phyloP scores from a whole-genome alignment of 2,888 invertebrate genomes.

The Venustoraphidia nigricollis region DNA sequence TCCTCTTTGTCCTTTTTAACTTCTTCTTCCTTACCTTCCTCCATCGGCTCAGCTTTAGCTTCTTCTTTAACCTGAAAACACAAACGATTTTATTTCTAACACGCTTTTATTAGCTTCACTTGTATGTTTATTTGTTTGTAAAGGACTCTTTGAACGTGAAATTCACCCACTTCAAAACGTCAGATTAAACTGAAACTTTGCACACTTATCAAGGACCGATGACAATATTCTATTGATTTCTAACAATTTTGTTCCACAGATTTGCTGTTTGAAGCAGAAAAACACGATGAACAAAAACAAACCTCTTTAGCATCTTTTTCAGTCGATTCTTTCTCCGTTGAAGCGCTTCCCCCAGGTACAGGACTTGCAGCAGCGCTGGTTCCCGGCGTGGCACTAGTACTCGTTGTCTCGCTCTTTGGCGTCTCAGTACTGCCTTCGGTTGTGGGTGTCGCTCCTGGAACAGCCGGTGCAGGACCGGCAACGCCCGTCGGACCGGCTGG shows the following conservation, averaged over 20 bases:
- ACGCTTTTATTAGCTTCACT: too few species aligned
- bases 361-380: slow-evolving; percentile 38
- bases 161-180: too few species aligned
- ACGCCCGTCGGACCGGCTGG: slow-evolving; percentile 21
- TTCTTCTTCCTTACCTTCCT: slow-evolving; percentile 19
- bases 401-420: slow-evolving; percentile 36
- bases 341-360: slow-evolving; percentile 34
- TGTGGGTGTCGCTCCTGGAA: slow-evolving; percentile 16
- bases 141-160: too few species aligned
- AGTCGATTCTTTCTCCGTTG: not conserved
- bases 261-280: too few species aligned
- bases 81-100: not conserved
- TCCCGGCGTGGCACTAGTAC: slow-evolving; percentile 21
- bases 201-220: too few species aligned
- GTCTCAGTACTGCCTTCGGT: slow-evolving; percentile 25
- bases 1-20: slow-evolving; percentile 15
- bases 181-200: too few species aligned
- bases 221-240: too few species aligned
- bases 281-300: not conserved
- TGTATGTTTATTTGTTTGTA: too few species aligned
- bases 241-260: too few species aligned
- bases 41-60: slow-evolving; percentile 18
- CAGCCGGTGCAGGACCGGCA: slow-evolving; percentile 17
- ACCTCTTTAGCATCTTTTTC: not conserved
- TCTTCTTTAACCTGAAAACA: slow-evolving; percentile 22